Conservation (phyloP, 2,113 vertebrate genomes). For the Zosterops pallidus region DNA sequence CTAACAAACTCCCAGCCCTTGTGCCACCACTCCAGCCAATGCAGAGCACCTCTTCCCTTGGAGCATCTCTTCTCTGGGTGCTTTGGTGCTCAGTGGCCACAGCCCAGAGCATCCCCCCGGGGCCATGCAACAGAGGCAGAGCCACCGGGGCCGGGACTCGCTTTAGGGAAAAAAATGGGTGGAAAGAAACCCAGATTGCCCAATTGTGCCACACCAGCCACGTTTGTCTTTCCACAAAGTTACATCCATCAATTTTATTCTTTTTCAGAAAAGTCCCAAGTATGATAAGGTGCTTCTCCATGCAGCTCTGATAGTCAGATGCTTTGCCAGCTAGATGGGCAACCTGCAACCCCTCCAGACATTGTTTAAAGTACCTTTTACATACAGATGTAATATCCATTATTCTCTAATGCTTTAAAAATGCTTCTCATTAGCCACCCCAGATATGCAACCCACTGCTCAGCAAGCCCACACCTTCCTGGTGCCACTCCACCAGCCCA, state of each 20-base stretch:
- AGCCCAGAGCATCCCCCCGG: neutral
- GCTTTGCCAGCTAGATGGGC: neutral
- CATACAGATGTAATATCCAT: neutral
- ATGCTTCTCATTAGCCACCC: neutral
- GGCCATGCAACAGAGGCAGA: neutral
- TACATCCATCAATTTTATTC: neutral
- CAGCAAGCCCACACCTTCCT: neutral
- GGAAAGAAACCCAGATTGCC: neutral
- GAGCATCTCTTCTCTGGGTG: neutral
- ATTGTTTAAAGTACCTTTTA: neutral
- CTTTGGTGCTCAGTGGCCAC: neutral
- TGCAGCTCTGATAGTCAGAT: neutral
- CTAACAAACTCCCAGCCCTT: rapidly evolving
- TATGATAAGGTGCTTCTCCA: neutral
- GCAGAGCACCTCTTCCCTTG: neutral
- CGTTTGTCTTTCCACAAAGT: neutral
- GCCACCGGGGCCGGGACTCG: neutral
- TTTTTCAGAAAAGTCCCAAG: neutral
- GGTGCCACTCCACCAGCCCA: neutral
- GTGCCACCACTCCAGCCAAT: rapidly evolving
- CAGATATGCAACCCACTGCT: neutral
- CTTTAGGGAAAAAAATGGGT: neutral
- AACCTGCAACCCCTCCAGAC: neutral
- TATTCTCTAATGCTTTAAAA: neutral
- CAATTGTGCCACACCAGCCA: neutral